A percentile compares a stretch with the other conserved stretches of the same genome.
Conservation (phyloP, 2,797 vertebrate genomes). For the Galagoides demidoff region DNA sequence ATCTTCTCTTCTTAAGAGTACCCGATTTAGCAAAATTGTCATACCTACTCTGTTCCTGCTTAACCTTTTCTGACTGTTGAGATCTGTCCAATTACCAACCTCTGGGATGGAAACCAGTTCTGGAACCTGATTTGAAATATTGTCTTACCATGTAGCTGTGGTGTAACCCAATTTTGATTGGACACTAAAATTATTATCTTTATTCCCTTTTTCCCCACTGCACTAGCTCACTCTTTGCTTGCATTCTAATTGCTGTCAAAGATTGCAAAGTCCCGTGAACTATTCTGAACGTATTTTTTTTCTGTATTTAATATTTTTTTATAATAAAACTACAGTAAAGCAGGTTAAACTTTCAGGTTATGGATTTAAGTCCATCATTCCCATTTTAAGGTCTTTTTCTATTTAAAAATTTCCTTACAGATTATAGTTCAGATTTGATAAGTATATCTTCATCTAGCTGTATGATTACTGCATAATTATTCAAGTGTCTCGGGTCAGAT, state of each 20-base stretch:
- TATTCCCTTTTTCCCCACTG: not conserved
- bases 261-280: not conserved
- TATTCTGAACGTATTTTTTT: not conserved
- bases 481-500: slow-evolving; percentile 63
- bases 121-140: not conserved
- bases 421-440: slow-evolving; percentile 25
- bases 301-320: slow-evolving; percentile 13
- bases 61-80: slow-evolving; percentile 1
- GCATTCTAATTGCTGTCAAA: not conserved
- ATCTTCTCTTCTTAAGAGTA: not conserved
- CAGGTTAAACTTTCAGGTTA: not conserved
- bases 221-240: not conserved
- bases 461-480: slow-evolving; percentile 65
- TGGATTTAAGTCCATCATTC: slow-evolving; percentile 17
- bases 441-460: slow-evolving; percentile 31
- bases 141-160: not conserved
- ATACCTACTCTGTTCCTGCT: not conserved
- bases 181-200: not conserved
- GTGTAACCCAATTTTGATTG: not conserved
- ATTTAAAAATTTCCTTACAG: slow-evolving; percentile 49
- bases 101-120: not conserved
- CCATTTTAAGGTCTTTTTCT: not conserved
- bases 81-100: not conserved
- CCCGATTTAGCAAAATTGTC: not conserved
- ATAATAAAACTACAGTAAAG: not conserved